A percentile compares a stretch with the other conserved stretches of the same genome.
These are phyloP conservation scores for Glossophaga mutica DNA, from an alignment of 2,797 vertebrate genomes.

Conservation along the genomic window DNA sequence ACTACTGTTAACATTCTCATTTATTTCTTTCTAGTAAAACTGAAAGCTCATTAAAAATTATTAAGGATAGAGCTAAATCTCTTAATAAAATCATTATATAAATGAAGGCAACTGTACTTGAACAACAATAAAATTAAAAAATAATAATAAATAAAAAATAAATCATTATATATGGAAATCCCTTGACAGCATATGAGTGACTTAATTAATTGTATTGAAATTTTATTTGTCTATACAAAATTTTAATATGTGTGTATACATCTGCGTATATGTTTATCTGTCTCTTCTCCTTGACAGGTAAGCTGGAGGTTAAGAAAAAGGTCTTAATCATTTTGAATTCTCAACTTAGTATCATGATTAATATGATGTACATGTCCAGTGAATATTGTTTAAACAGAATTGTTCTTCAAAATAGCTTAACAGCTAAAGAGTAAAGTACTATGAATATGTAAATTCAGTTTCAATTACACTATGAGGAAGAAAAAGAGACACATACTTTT, in stretches of 20 bases:
- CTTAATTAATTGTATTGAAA: conserved; percentile 10
- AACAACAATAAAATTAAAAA: no score
- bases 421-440: background rate
- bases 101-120: no score
- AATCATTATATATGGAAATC: background rate
- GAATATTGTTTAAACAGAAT: background rate
- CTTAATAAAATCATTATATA: background rate
- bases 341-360: background rate
- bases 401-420: background rate
- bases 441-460: background rate
- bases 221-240: background rate
- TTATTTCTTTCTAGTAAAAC: background rate
- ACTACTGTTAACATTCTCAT: background rate
- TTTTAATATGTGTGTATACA: background rate
- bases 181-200: background rate
- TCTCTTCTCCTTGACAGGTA: background rate
- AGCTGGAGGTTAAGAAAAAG: background rate
- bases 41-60: background rate
- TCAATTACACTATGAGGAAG: background rate
- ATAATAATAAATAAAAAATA: no score
- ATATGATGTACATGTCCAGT: background rate
- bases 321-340: background rate
- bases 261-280: background rate
- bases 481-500: background rate
- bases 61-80: background rate